phyloP scores from a whole-genome alignment of 2,888 invertebrate species.

The Chironomus tentans region DNA sequence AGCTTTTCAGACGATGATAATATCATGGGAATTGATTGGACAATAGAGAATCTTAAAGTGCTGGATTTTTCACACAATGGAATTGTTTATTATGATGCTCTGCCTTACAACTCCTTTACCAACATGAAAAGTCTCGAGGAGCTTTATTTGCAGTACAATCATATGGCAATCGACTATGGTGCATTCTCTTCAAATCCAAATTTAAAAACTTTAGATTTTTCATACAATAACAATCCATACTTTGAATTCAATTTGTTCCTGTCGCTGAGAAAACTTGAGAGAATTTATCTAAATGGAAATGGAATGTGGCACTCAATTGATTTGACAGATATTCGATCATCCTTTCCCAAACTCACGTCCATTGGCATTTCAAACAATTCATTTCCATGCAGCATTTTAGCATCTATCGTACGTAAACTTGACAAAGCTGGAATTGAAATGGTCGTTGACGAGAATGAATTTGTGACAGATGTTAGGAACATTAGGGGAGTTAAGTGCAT shows the following conservation, averaged over 20 bases:
- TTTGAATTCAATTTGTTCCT: constrained; percentile 6
- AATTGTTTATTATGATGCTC: neutral
- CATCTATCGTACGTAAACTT: neutral
- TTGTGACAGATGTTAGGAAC: constrained; percentile 11
- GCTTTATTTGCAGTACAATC: neutral
- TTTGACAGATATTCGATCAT: neutral
- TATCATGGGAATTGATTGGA: constrained; percentile 9
- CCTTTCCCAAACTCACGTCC: neutral
- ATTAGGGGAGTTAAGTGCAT: constrained; percentile 1
- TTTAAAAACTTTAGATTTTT: constrained; percentile 10
- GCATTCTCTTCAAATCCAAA: constrained; percentile 9
- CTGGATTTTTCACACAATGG: constrained; percentile 7
- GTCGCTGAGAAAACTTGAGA: neutral
- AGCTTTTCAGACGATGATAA: neutral
- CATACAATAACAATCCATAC: constrained; percentile 5
- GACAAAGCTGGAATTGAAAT: neutral
- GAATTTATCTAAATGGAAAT: constrained; percentile 4
- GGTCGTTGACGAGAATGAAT: neutral
- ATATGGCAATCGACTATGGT: constrained; percentile 2
- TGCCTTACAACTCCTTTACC: constrained; percentile 11
- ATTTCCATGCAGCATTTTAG: constrained; percentile 14
- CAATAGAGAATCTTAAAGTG: neutral
- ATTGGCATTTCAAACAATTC: neutral
- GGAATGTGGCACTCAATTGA: constrained; percentile 6
- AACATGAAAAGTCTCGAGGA: neutral